phyloP scores from a whole-genome alignment of 2,113 vertebrate genomes.

The Chionodraco myersi region DNA sequence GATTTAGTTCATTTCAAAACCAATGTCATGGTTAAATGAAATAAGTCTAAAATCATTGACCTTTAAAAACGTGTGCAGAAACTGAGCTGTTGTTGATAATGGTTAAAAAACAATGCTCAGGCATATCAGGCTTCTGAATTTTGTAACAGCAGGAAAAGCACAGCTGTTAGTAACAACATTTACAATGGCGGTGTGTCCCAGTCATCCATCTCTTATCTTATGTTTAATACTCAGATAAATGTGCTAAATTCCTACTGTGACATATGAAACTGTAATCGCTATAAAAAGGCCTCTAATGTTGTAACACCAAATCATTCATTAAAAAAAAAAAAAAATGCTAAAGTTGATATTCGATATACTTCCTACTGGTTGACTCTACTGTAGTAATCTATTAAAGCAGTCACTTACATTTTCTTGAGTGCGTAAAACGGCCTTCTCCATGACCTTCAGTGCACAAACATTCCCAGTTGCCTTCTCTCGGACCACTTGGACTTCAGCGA shows the following conservation, averaged over 20 bases:
- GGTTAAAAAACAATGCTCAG: neutral
- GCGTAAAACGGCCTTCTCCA: constrained; percentile 89
- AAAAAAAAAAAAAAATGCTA: neutral
- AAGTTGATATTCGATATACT: neutral
- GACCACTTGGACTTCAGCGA: constrained; percentile 93
- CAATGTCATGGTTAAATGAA: neutral
- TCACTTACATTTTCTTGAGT: constrained; percentile 87
- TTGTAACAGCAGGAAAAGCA: neutral
- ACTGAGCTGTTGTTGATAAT: neutral
- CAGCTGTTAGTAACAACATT: neutral
- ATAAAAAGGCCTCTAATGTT: neutral
- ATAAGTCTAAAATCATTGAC: neutral
- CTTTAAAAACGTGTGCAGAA: neutral
- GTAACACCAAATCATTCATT: neutral
- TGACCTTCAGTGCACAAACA: constrained; percentile 95
- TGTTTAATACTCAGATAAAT: too few species aligned
- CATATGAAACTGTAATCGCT: neutral
- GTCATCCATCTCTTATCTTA: neutral
- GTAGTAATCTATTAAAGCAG: neutral
- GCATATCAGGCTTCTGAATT: neutral
- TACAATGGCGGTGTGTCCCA: neutral
- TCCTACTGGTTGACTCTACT: neutral
- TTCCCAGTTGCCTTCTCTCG: constrained; percentile 91
- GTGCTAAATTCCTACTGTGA: neutral
- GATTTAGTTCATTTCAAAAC: neutral